phyloP scores from a whole-genome alignment of 2,113 vertebrate species.

The Ailuropoda melanoleuca region DNA sequence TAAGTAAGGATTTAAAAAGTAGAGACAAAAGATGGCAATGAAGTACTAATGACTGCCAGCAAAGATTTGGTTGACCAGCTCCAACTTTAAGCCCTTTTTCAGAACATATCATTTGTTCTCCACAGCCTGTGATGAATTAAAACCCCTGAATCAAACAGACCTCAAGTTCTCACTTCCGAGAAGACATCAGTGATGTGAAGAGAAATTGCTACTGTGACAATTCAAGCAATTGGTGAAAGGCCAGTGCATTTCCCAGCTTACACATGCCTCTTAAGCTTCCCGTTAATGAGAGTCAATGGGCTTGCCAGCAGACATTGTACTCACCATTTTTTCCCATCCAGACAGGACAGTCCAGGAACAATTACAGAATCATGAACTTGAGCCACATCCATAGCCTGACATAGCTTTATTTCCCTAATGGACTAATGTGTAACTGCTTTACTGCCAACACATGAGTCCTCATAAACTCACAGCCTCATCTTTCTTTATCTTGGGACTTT shows the following conservation, averaged over 20 bases:
- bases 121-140: conserved; percentile 45
- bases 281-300: conserved; percentile 24
- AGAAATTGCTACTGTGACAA: conserved; percentile 55
- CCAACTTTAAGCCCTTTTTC: conserved; percentile 19
- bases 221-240: conserved; percentile 59
- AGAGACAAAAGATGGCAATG: conserved; percentile 41
- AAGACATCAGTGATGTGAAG: conserved; percentile 11
- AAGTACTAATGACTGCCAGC: background rate
- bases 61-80: conserved; percentile 30
- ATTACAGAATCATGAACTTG: conserved; percentile 23
- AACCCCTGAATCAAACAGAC: conserved; percentile 44
- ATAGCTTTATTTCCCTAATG: conserved; percentile 14
- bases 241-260: conserved; percentile 41
- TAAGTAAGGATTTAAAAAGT: conserved; percentile 42
- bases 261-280: conserved; percentile 41
- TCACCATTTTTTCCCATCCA: background rate
- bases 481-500: background rate
- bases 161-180: conserved; percentile 46
- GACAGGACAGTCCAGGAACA: conserved; percentile 4
- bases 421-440: conserved; percentile 14
- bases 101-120: conserved; percentile 46
- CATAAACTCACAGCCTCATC: background rate
- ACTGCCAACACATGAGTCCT: background rate
- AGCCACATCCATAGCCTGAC: background rate
- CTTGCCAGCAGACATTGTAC: conserved; percentile 22